phyloP scores from a whole-genome alignment of 2,797 vertebrate species.

The Silurus lanzhouensis region DNA sequence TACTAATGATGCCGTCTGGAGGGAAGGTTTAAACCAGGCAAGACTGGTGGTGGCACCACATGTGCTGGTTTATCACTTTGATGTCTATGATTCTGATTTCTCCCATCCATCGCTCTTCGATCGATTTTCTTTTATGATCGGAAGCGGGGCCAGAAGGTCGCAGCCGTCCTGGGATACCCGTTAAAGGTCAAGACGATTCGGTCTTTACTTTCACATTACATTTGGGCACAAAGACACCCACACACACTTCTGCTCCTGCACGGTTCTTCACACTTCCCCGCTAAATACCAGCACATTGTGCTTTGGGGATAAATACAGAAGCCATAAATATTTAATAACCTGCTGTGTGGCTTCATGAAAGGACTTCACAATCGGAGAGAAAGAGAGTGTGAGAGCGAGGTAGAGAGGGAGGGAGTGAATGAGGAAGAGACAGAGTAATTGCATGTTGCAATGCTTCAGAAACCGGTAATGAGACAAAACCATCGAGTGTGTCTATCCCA shows the following conservation, averaged over 20 bases:
- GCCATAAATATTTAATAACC: constrained; percentile 45
- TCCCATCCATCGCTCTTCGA: background rate
- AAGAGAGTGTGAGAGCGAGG: constrained; percentile 3
- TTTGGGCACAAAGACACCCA: constrained; percentile 2
- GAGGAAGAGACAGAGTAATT: constrained; percentile 30
- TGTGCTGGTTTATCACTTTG: constrained; percentile 7
- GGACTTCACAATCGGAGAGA: constrained; percentile 10
- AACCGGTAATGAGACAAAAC: constrained; percentile 51
- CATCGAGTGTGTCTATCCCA: constrained; percentile 17
- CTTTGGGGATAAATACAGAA: constrained; percentile 40
- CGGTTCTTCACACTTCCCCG: background rate
- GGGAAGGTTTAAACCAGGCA: background rate
- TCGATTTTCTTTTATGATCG: background rate
- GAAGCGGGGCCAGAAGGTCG: background rate
- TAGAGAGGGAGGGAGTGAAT: constrained; percentile 3
- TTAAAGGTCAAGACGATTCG: constrained; percentile 9
- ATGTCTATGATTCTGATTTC: background rate
- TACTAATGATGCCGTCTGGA: constrained; percentile 29
- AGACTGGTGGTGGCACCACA: constrained; percentile 16
- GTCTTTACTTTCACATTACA: constrained; percentile 14
- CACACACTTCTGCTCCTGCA: background rate
- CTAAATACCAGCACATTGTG: constrained; percentile 38
- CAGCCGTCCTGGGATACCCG: background rate
- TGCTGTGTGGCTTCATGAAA: constrained; percentile 30
- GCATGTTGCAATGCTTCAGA: constrained; percentile 27